These are phyloP conservation scores for Leucoptera coffeella DNA, from an alignment of 2,888 invertebrate genomes.

Conservation along the genomic window DNA sequence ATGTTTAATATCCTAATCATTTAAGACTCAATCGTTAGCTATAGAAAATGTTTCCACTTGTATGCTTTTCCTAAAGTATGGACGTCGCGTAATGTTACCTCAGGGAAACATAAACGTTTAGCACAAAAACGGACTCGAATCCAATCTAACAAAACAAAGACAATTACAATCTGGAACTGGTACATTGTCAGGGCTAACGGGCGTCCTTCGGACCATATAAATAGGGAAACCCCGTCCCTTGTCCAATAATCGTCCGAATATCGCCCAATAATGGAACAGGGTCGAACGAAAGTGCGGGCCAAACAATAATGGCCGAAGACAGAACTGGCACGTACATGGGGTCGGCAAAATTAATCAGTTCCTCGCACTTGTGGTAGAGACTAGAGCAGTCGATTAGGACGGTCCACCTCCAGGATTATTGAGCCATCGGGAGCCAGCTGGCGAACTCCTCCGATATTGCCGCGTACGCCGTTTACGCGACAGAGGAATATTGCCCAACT, in stretches of 20 bases:
- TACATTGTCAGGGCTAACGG: conserved; percentile 24
- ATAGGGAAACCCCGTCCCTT: conserved; percentile 20
- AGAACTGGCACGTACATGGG: conserved; percentile 30
- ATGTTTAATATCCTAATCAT: too few relatives aligned
- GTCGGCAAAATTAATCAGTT: conserved; percentile 47
- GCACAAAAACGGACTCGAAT: conserved; percentile 18
- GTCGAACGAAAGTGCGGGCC: conserved; percentile 26
- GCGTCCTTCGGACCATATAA: conserved; percentile 32
- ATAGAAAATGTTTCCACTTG: too few relatives aligned
- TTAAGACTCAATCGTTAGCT: too few relatives aligned
- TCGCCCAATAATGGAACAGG: conserved; percentile 36
- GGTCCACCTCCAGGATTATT: conserved; percentile 45
- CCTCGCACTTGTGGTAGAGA: conserved; percentile 45
- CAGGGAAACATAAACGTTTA: not conserved
- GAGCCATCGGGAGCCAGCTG: conserved; percentile 48
- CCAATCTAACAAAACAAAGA: conserved; percentile 35
- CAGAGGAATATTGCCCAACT: too few relatives aligned
- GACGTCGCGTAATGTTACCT: not conserved
- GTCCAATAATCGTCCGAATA: conserved; percentile 37
- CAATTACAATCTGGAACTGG: conserved; percentile 38
- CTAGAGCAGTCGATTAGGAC: conserved; percentile 47
- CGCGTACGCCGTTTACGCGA: conserved; percentile 40
- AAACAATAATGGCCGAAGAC: conserved; percentile 35
- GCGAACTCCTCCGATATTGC: conserved; percentile 44
- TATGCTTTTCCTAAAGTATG: too few relatives aligned